phyloP scores from a whole-genome alignment of 2,888 invertebrate species.

The Gortyna flavago region DNA sequence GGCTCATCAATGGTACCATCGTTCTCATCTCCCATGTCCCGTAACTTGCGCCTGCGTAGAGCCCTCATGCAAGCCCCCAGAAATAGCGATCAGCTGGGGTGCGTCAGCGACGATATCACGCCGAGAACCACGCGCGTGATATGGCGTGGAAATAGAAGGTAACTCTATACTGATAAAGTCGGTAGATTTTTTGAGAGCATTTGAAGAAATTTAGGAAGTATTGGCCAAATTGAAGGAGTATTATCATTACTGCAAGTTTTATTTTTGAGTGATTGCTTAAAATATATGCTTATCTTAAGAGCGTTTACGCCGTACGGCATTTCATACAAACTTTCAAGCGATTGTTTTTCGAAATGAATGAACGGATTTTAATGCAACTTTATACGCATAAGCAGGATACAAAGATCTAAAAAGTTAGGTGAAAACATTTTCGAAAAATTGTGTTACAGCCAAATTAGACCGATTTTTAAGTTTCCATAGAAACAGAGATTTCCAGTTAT shows the following conservation, averaged over 20 bases:
- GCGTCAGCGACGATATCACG: slow-evolving; percentile 80
- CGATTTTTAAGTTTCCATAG: too few relatives aligned
- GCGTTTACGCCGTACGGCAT: too few relatives aligned
- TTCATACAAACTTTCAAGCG: too few relatives aligned
- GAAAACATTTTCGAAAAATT: too few relatives aligned
- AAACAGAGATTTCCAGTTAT: too few relatives aligned
- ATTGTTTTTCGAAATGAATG: too few relatives aligned
- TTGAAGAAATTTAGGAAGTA: neutral
- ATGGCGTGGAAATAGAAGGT: slow-evolving; percentile 63
- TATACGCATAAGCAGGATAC: too few relatives aligned
- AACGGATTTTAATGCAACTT: too few relatives aligned
- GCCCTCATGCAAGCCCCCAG: slow-evolving; percentile 76
- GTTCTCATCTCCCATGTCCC: slow-evolving; percentile 31
- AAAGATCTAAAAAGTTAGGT: too few relatives aligned
- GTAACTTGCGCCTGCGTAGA: slow-evolving; percentile 55
- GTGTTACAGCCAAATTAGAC: too few relatives aligned
- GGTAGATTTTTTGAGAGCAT: neutral
- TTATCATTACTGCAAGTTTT: neutral
- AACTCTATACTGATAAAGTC: slow-evolving; percentile 50
- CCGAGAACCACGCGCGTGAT: slow-evolving; percentile 62
- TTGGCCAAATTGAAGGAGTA: neutral
- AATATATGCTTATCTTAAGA: neutral
- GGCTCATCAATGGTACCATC: slow-evolving; percentile 52
- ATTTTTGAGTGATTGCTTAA: neutral
- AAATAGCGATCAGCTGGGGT: slow-evolving; percentile 88